Evolutionary conservation across 92 coral and sea anemone species (phyloP), one percentile per base, ranked within the genome.

Genomic region (Palythoa grandiflora): DNA sequence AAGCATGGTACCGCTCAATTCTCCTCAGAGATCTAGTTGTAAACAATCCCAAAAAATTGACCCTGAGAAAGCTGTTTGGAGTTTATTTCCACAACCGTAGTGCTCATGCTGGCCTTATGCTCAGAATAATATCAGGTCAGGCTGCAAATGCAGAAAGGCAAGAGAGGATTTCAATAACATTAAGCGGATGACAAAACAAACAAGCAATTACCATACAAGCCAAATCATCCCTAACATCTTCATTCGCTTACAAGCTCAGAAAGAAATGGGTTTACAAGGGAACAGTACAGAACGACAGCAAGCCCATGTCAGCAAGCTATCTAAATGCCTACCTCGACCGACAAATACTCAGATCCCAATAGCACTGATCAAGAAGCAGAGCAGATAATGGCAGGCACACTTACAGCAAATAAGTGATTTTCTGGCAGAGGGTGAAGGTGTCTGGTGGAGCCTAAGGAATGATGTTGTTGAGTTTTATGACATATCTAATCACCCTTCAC

Each of bases 1-100:
- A 89, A 61, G 68, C 88, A 53, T 88, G 88, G 91, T 87, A 79
- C 53, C 93, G 80, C 78, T 53, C 91, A 21, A 88, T 91, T 8
- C 88, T 91, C 51, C 91, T 87, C 59, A 71, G 73, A 50, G 66
- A 70, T n/a, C n/a, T 59, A 59, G 66, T 59, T 59, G 66, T 59
- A 59, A 59, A 59, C 66, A 59, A 15, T 20, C 66, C 66, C 66
- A 59, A 68, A 50, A 50, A 76, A 73, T 16, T 75, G 66, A 59
- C 19, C 66, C 15, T 59, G 66, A 59, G 66, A 59, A 59, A 59
- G 66, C 66, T 59, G 66, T 59, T 59, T 59, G 66, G 66, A 59
- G 66, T 59, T 59, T 12, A 59, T 59, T 59, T 59, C 66, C 73
- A 60, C 39, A 53, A 35, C 36, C 71, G 2, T 28, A 68, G 73